A percentile compares a stretch with the other conserved stretches of the same genome.
Conservation (phyloP, 1,140 invertebrate species). For the Drosophila willistoni region DNA sequence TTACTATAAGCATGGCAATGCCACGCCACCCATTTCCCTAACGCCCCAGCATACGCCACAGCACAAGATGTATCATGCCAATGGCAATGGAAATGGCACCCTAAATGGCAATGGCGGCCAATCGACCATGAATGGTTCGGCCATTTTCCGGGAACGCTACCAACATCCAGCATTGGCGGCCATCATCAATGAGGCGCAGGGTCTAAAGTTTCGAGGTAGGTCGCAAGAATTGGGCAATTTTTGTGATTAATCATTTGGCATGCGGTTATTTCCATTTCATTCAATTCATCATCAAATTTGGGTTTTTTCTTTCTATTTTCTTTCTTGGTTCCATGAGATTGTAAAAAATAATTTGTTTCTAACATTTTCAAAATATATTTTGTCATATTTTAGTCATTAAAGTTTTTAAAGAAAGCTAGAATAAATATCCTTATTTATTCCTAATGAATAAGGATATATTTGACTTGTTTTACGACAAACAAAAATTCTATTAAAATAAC, state of each 20-base stretch:
- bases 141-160: slow-evolving; percentile 77
- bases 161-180: slow-evolving; percentile 81
- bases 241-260: slow-evolving; percentile 41
- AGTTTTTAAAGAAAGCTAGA: too few relatives aligned
- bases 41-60: slow-evolving; percentile 78
- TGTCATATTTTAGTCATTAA: too few relatives aligned
- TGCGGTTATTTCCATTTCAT: slow-evolving; percentile 19
- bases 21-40: slow-evolving; percentile 66
- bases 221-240: slow-evolving; percentile 29
- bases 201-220: slow-evolving; percentile 80
- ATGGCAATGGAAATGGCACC: slow-evolving; percentile 62
- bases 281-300: too few relatives aligned
- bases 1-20: slow-evolving; percentile 78
- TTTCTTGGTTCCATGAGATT: too few relatives aligned
- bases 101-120: slow-evolving; percentile 58
- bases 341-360: too few relatives aligned
- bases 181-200: slow-evolving; percentile 80
- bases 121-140: slow-evolving; percentile 64
- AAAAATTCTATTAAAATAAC: too few relatives aligned
- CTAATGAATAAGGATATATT: too few relatives aligned
- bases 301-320: too few relatives aligned
- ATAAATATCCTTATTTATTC: too few relatives aligned
- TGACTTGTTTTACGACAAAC: too few relatives aligned
- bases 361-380: too few relatives aligned
- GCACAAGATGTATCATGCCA: slow-evolving; percentile 63